Evolutionary conservation across 2,797 vertebrate genomes (phyloP), one percentile per base, ranked within the genome.

Genomic region (Diceros bicornis): DNA sequence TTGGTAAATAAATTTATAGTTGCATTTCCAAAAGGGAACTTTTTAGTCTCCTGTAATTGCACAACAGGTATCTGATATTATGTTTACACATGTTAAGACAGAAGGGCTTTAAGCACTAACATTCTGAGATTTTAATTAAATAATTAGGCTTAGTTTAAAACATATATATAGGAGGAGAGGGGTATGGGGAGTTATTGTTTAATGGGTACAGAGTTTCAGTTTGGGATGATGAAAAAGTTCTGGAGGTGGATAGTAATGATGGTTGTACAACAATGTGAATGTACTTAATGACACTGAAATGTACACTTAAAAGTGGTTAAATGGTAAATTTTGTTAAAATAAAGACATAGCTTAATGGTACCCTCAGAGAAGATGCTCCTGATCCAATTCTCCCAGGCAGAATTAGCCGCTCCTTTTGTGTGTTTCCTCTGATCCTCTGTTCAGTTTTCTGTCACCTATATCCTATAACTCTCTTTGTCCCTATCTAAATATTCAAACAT

Each of bases 121-220:
- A 68, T 84, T 78, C 50, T 86, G 64, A 91, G 37, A 84, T 84
- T 90, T 79, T 84, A 62, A 62, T 57, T 94, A 94, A 82, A 37
- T 83, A 68, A 59, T 57, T 68, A 61, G 23, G 16, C 44, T 94
- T 81, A 34, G 92, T 47, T 69, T 95, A 62, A 79, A 79, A 52
- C 7, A 37, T 37, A 16, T 66, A 47, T 52, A 74, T 21, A 66
- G 6, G 13, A 25, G 29, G 18, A 50, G 50, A n/a, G 52, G 2
- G 25, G 50, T 83, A 50, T 64, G 12, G 47, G 21, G 2, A 41
- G 23, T 29, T 91, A 44, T 27, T 68, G 1, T 92, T 61, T 78
- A 82, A 32, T 83, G 20, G 11, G 7, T 34, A 41, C 34, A 77
- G 37, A 82, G 29, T 55, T 95, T 96, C 64, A 37, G 3, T 62